Conservation (phyloP, 1,140 invertebrate species). For the Bicyclus anynana region DNA sequence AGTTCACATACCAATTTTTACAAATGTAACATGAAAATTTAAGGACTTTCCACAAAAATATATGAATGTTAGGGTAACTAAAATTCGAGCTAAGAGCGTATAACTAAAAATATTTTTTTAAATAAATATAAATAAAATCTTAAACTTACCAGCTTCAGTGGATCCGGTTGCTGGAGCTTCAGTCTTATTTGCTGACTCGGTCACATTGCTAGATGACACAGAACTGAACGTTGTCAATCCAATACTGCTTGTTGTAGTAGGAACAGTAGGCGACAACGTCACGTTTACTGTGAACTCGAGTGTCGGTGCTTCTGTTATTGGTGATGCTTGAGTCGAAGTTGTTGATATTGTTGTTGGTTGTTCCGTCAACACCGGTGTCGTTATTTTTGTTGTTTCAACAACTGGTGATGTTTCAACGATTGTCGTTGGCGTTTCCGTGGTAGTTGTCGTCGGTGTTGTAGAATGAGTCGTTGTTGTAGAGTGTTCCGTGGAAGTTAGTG, state of each 20-base stretch:
- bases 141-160: conserved; percentile 15
- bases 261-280: conserved; percentile 47
- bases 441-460: conserved; percentile 29
- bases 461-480: conserved; percentile 30
- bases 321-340: conserved; percentile 28
- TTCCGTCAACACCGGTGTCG: conserved; percentile 1
- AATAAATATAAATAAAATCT: too few species aligned
- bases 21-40: too few species aligned
- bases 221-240: conserved; percentile 28
- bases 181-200: conserved; percentile 21
- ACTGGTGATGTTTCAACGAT: conserved; percentile 20
- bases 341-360: conserved; percentile 6
- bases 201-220: conserved; percentile 30
- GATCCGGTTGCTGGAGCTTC: conserved; percentile 20
- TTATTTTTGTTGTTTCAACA: conserved; percentile 20
- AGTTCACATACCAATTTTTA: too few species aligned
- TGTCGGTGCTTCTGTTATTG: conserved; percentile 6
- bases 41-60: too few species aligned
- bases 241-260: conserved; percentile 39
- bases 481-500: conserved; percentile 42
- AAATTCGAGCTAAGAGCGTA: too few species aligned
- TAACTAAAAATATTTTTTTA: too few species aligned
- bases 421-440: conserved; percentile 25
- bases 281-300: conserved; percentile 57
- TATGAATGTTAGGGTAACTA: too few species aligned